Base-by-base conservation (phyloP, 2,113 vertebrate genomes). In the Neogale vison region DNA sequence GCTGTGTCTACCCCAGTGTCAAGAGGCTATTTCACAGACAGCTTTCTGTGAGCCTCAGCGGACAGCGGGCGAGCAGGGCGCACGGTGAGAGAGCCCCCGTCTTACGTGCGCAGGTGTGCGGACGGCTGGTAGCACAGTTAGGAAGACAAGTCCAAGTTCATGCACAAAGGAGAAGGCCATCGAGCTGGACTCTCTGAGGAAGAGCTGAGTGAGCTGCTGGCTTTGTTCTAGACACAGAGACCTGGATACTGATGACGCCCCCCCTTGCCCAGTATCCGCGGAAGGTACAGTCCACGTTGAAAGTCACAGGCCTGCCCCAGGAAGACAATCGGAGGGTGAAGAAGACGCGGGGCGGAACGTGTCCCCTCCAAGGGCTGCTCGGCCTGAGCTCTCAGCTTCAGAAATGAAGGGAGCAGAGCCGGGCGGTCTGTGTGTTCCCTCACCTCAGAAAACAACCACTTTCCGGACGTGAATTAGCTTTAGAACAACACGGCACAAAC, bases 381-480 rank as follows among this genome's bases (percentile, higher is more conserved):
- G 17, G 6, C 7, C 23, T 14, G 13, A 65, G n/a, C 15, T 14
- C 50, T 18, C 14, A 45, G n/a, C 23, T 65, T 86, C 42, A 39
- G 63, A 84, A 23, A 29, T 1, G 21, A 57, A 50, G 24, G 15
- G 52, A 23, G 10, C 23, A 61, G 14, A 45, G 42, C 14, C 7
- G 6, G 20, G 23, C 72, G 74, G 14, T 34, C 36, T 21, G 20
- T 39, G 5, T 23, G 13, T 76, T 50, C 84, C 79, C 42, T 26
- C 47, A 57, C 55, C 93, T 69, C 72, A 89, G 80, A 95, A 97
- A 79, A n/a, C 9, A 65, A 88, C 85, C 69, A 29, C 57, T 97
- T 92, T 52, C 39, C 61, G 89, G 72, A 91, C 52, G 80, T 31
- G 47, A 85, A 36, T 72, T 59, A 85, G 39, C 90, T 45, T 96